These are phyloP conservation scores for Aphelocoma coerulescens DNA, from an alignment of 2,113 vertebrate genomes.

Conservation along the genomic window DNA sequence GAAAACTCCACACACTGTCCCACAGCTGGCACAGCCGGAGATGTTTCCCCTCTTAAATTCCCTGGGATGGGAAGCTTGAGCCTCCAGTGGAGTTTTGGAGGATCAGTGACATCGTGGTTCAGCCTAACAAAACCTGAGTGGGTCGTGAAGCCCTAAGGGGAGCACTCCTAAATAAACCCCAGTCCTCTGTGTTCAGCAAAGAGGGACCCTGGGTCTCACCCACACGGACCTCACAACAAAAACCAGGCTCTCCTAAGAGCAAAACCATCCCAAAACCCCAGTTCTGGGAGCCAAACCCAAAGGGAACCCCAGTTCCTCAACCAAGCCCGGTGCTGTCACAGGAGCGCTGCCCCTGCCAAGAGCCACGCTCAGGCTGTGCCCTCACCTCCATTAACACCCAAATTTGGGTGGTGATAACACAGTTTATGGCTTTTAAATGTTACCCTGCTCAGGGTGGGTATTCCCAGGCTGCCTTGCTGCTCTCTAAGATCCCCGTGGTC, in stretches of 20 bases:
- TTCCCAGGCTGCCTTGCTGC: background rate
- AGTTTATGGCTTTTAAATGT: background rate
- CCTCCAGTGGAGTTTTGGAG: background rate
- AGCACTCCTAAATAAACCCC: background rate
- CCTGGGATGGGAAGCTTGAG: background rate
- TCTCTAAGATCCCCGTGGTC: background rate
- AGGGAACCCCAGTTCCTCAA: background rate
- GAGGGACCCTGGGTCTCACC: background rate
- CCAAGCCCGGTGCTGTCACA: fast-evolving
- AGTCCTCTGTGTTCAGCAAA: background rate
- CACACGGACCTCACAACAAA: fast-evolving
- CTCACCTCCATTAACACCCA: background rate
- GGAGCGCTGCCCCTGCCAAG: background rate
- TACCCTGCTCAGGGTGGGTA: background rate
- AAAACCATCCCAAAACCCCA: background rate
- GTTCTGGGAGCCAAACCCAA: background rate
- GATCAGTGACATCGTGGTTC: fast-evolving
- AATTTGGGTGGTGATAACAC: background rate
- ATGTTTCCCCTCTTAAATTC: background rate
- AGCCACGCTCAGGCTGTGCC: background rate
- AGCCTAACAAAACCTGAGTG: background rate
- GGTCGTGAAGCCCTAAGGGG: background rate
- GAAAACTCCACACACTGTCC: background rate
- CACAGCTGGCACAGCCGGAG: background rate
- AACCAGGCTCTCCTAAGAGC: background rate